Base-by-base conservation (phyloP, 2,113 vertebrate species). In the Podarcis cretensis region DNA sequence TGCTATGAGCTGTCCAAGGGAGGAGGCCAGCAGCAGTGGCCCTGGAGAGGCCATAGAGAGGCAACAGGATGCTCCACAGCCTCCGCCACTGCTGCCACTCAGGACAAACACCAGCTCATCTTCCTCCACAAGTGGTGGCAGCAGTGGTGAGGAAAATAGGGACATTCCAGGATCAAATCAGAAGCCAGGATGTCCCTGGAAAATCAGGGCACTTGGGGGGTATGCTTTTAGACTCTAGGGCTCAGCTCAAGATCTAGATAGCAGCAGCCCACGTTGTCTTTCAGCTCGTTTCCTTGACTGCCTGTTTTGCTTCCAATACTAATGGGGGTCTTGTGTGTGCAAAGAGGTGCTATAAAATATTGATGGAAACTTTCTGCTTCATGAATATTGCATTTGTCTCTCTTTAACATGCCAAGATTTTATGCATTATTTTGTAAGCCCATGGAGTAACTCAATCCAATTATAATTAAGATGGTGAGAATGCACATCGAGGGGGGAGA, bases 241-340 rank as follows among this genome's bases (percentile, higher is more conserved):
- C n/a, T 84, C 21, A 65, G 8, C n/a, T 84, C 21, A 65, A 87
- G 12, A 81, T 89, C 0, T 40, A 1, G n/a, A 59, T 77, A 85
- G 78, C 30, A 5, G 16, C 14, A 3, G 1, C 30, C 74, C 32
- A n/a, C 20, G 80, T 73, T 76, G 20, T 90, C 13, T 0, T 89
- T 89, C 59, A 84, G 93, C 80, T 74, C 79, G 12, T 84, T 89
- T 77, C 75, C 87, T 92, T 90, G 65, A 79, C 83, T 85, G 57
- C 77, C 91, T 92, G 85, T 90, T 92, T 92, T 89, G 79, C 74
- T 84, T 89, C 92, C 92, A 96, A 40, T 89, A 91, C 86, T 95
- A 93, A 94, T 89, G 89, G 59, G 59, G 69, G 73, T 54, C 48
- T 54, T 54, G 48, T 54, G 48, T 54, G 84, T 92, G 83, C 65